Percentiles rank a stretch among this genome's conserved stretches.
These are phyloP conservation scores for Austrofundulus limnaeus DNA, from an alignment of 2,113 vertebrate genomes.

Conservation along the genomic window DNA sequence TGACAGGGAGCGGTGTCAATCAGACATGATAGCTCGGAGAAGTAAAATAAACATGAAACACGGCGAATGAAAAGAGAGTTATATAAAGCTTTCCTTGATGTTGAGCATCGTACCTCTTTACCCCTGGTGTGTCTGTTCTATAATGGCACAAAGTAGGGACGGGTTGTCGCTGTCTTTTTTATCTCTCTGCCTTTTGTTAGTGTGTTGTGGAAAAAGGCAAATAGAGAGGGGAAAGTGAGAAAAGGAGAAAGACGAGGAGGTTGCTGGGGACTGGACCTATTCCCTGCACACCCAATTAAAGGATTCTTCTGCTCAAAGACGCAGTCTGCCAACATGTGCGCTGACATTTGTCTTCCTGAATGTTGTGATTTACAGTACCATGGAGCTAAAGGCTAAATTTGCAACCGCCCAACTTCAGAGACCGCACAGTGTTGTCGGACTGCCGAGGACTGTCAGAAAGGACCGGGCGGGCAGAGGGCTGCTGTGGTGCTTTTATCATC, in stretches of 20 bases:
- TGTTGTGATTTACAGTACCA: conserved; percentile 80
- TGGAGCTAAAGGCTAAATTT: conserved; percentile 84
- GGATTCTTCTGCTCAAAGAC: conserved; percentile 81
- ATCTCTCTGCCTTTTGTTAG: conserved; percentile 84
- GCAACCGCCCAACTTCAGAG: conserved; percentile 75
- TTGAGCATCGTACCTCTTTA: conserved; percentile 81
- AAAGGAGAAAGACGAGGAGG: conserved; percentile 68
- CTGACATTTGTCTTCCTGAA: conserved; percentile 84
- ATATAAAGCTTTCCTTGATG: conserved; percentile 85
- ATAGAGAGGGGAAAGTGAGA: conserved; percentile 65
- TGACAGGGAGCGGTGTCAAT: conserved; percentile 81
- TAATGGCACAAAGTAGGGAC: conserved; percentile 81
- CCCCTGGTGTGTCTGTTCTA: conserved; percentile 80
- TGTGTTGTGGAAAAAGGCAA: conserved; percentile 74
- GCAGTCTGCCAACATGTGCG: conserved; percentile 81
- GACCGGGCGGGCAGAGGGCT: conserved; percentile 51
- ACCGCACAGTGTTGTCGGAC: conserved; percentile 60
- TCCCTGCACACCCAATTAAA: conserved; percentile 87
- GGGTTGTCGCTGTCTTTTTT: conserved; percentile 81
- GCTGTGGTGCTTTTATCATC: conserved; percentile 60
- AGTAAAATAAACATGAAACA: conserved; percentile 83
- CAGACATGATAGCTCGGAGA: conserved; percentile 76
- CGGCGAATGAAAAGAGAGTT: conserved; percentile 78
- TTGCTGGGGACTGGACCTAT: conserved; percentile 78
- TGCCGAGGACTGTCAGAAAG: conserved; percentile 66